Base-by-base conservation (phyloP, 1,140 invertebrate genomes). In the Phymorhynchus buccinoides region DNA sequence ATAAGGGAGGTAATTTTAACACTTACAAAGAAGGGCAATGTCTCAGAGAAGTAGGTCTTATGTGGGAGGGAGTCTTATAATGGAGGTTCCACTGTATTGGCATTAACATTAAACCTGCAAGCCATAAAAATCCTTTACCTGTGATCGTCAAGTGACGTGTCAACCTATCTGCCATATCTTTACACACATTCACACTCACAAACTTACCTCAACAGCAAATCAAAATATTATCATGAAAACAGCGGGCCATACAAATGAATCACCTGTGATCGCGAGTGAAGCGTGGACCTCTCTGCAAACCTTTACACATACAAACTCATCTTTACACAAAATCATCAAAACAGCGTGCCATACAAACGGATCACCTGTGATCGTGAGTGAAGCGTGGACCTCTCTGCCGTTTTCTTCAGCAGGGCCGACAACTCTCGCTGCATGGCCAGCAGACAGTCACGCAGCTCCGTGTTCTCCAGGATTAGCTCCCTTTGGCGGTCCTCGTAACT, bases 401-500 rank as follows among this genome's bases (percentile, higher is more conserved):
- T 86, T 9, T 62, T 80, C 77, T 89, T 89, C 0, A 90, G 37
- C 14, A 90, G 44, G 30, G 86, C 52, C 9, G 88, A 71, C 27
- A 93, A 79, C 75, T 93, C 89, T 84, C 85, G 85, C 79, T 93
- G 90, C 88, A 93, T 86, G 62, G 89, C 80, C 16, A 88, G 48
- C 12, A 93, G 85, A 86, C 89, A 91, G 83, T 92, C 88, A 1
- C 91, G 84, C 6, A 92, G 87, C 37, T 91, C 89, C 32, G 87
- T 85, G 83, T 92, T 93, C 85, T 93, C 92, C 68, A 90, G 86
- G 81, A 90, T 83, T 56, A 93, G 71, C 75, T 91, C 90, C 77
- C 89, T 86, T 35, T 91, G 91, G 81, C 90, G 91, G 9, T 90
- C 90, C 83, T 93, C 92, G 88, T 91, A 91, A 71, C 89, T 90